Percentiles rank a stretch among this genome's conserved stretches.
Evolutionary conservation across 64 coral and sea anemone genomes (phyloP).

Genomic region (Montipora efflorescens): DNA sequence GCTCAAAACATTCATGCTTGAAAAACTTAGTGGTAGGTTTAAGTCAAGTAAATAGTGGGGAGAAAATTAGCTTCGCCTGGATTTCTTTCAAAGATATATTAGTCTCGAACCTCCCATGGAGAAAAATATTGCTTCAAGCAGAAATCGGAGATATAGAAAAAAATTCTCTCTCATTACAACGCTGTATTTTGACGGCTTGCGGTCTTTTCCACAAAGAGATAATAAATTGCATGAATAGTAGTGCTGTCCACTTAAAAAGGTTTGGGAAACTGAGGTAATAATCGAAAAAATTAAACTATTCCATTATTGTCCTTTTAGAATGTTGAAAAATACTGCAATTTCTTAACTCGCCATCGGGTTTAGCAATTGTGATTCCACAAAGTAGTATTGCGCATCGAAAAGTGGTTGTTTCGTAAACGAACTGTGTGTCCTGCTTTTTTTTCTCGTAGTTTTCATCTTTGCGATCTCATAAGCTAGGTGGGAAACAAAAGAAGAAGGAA

Average conservation of each 20-base stretch:
- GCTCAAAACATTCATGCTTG: neutral
- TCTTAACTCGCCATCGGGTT: too few relatives aligned
- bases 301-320: too few relatives aligned
- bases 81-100: neutral
- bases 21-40: neutral
- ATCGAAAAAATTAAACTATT: too few relatives aligned
- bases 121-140: neutral
- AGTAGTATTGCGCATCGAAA: too few relatives aligned
- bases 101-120: neutral
- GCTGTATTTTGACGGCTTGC: neutral
- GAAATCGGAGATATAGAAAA: neutral
- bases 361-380: too few relatives aligned
- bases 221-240: neutral
- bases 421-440: too few relatives aligned
- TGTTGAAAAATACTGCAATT: too few relatives aligned
- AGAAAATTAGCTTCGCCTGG: neutral
- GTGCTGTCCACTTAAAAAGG: neutral
- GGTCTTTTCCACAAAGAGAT: neutral
- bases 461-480: too few relatives aligned
- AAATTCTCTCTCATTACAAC: neutral
- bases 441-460: too few relatives aligned
- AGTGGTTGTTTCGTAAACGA: too few relatives aligned
- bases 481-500: too few relatives aligned
- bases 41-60: neutral
- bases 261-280: neutral